Evolutionary conservation across 2,113 vertebrate genomes (phyloP).

Genomic region (Nothocercus julius): DNA sequence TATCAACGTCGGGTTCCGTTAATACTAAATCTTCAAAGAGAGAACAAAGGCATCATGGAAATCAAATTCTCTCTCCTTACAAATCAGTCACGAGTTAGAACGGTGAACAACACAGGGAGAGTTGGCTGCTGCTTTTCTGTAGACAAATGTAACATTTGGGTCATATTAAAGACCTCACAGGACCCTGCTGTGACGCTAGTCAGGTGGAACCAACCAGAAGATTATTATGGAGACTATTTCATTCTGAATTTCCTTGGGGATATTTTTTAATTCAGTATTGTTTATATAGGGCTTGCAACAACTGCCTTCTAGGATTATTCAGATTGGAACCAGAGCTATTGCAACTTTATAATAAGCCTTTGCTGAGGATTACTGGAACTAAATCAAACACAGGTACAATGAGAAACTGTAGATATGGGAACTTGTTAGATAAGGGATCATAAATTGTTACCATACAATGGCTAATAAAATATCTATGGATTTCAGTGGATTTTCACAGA

Average conservation of each 20-base stretch:
- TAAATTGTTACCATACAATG: background rate
- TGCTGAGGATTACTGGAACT: constrained; percentile 40
- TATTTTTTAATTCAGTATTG: constrained; percentile 47
- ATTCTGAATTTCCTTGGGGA: constrained; percentile 56
- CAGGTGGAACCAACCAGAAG: constrained; percentile 48
- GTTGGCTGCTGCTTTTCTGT: background rate
- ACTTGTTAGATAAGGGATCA: constrained; percentile 7
- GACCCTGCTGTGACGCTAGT: constrained; percentile 16
- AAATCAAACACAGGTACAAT: constrained; percentile 58
- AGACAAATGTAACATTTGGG: constrained; percentile 29
- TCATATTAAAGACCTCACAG: constrained; percentile 43
- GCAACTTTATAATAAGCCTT: constrained; percentile 15
- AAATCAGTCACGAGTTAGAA: background rate
- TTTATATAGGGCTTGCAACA: constrained; percentile 51
- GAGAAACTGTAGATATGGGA: constrained; percentile 33
- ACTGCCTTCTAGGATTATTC: constrained; percentile 59
- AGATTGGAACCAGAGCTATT: constrained; percentile 66
- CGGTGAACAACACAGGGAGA: background rate
- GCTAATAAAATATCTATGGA: background rate
- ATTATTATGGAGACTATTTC: constrained; percentile 53
- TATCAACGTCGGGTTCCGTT: background rate
- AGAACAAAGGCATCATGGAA: background rate
- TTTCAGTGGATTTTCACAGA: constrained; percentile 18
- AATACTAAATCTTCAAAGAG: background rate
- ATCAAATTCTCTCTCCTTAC: background rate